Percentiles rank a stretch among this genome's conserved stretches.
Conservation (phyloP, 2,113 vertebrate species). For the Anolis sagrei region DNA sequence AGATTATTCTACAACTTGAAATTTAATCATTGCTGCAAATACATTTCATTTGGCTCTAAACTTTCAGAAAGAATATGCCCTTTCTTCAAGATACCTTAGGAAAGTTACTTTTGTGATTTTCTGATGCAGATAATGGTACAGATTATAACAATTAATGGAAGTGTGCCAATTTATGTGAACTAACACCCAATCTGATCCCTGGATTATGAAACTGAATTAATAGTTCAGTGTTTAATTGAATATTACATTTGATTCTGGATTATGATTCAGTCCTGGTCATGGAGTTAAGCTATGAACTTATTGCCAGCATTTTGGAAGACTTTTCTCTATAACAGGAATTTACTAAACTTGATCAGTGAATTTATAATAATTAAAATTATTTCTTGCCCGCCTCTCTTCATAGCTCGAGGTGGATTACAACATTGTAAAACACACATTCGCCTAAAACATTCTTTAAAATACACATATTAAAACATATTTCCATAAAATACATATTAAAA, state of each 20-base stretch:
- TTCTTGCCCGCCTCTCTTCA: no score
- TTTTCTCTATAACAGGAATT: neutral
- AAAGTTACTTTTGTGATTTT: neutral
- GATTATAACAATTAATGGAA: neutral
- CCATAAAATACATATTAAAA: no score
- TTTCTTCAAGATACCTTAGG: neutral
- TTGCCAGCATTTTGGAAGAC: neutral
- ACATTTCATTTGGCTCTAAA: neutral
- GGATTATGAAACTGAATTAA: neutral
- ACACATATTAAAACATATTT: no score
- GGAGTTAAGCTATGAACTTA: neutral
- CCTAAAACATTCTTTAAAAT: no score
- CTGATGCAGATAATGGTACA: neutral
- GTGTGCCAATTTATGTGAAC: neutral
- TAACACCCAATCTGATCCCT: neutral
- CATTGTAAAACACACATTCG: no score
- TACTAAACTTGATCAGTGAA: neutral
- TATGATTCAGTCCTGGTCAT: neutral
- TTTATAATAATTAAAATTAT: neutral
- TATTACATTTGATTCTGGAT: constrained; percentile 15
- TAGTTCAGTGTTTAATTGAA: neutral
- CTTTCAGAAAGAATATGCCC: neutral
- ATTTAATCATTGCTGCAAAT: neutral
- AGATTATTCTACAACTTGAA: neutral
- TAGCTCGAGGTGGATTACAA: no score